These are phyloP conservation scores for Corticium candelabrum DNA, from an alignment of 37 sponge, comb jelly and placozoan species.

Conservation along the genomic window DNA sequence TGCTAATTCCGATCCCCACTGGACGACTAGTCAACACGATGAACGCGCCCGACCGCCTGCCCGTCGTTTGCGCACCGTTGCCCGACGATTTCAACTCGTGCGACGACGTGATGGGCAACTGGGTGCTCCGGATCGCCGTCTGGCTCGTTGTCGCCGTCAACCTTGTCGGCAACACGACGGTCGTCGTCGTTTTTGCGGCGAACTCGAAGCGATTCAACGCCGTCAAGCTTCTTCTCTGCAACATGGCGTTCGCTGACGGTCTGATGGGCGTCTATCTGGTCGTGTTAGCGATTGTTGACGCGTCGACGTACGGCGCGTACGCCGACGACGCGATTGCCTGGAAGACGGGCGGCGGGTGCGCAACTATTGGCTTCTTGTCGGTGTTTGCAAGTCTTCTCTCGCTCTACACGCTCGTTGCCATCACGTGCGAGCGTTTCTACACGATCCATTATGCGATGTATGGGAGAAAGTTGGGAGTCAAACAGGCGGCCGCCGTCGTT, in stretches of 20 bases:
- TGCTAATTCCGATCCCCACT: no score
- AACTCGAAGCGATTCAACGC: slow-evolving; percentile 32
- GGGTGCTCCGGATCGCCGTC: slow-evolving; percentile 38
- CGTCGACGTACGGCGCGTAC: slow-evolving; percentile 56
- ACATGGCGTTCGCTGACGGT: slow-evolving; percentile 80
- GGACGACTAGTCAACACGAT: no score
- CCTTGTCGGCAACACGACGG: slow-evolving; percentile 51
- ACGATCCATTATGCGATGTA: slow-evolving; percentile 27
- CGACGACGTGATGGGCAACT: slow-evolving; percentile 52
- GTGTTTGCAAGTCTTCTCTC: slow-evolving; percentile 70
- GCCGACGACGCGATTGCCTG: slow-evolving; percentile 61
- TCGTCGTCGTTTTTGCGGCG: slow-evolving; percentile 59
- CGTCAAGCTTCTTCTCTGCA: slow-evolving; percentile 54
- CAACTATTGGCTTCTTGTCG: slow-evolving; percentile 82
- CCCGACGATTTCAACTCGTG: slow-evolving; percentile 44
- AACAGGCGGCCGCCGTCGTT: background rate
- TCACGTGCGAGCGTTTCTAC: slow-evolving; percentile 70
- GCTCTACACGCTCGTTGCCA: slow-evolving; percentile 45
- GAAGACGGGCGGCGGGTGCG: slow-evolving; percentile 70
- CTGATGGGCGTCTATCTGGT: slow-evolving; percentile 72
- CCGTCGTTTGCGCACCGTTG: background rate
- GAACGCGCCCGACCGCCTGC: no score
- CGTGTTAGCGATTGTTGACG: slow-evolving; percentile 59
- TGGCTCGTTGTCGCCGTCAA: slow-evolving; percentile 56
- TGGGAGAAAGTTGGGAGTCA: background rate